phyloP scores from a whole-genome alignment of 2,888 invertebrate species.

The Melolontha melolontha region DNA sequence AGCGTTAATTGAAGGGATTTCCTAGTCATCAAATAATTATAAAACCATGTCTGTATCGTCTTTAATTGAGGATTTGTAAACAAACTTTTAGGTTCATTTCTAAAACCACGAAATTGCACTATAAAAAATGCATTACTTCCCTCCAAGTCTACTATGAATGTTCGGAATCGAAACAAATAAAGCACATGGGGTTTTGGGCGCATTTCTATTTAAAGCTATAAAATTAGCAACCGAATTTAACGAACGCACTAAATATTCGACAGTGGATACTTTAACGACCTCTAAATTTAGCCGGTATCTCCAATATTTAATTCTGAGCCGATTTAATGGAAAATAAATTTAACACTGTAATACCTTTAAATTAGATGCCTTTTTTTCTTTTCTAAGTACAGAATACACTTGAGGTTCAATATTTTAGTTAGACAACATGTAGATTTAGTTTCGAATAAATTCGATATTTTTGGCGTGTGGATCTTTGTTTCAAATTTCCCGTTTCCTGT shows the following conservation, averaged over 20 bases:
- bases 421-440: too few relatives aligned
- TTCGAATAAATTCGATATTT: too few relatives aligned
- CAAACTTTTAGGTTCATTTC: neutral
- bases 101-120: conserved; percentile 4
- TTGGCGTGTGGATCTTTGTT: too few relatives aligned
- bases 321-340: too few relatives aligned
- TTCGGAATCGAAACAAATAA: neutral
- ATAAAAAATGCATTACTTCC: conserved; percentile 10
- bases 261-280: neutral
- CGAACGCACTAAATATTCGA: conserved; percentile 13
- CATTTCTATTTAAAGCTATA: conserved; percentile 12
- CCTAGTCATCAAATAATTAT: too few relatives aligned
- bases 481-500: too few relatives aligned
- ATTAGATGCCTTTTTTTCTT: too few relatives aligned
- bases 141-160: neutral
- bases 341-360: too few relatives aligned
- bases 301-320: neutral
- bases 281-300: conserved; percentile 17
- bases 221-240: conserved; percentile 22
- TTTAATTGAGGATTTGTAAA: neutral
- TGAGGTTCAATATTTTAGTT: too few relatives aligned
- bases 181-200: neutral
- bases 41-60: too few relatives aligned
- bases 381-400: too few relatives aligned
- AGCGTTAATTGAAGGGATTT: too few relatives aligned